Conservation (phyloP, 2,888 invertebrate species). For the Orchestes rusci region DNA sequence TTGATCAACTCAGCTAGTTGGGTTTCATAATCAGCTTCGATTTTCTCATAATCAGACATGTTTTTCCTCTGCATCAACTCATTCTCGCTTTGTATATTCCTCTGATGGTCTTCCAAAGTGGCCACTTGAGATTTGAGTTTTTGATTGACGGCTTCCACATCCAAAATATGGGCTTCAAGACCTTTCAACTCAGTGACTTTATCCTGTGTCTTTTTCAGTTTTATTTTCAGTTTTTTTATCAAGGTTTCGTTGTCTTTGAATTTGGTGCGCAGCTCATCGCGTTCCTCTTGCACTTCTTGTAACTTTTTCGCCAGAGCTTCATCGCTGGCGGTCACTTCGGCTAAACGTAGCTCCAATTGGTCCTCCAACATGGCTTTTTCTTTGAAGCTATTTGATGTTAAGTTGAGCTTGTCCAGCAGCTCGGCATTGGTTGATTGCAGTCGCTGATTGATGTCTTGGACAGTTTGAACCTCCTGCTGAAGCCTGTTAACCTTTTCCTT, state of each 20-base stretch:
- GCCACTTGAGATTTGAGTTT: constrained; percentile 47
- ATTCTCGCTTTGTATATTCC: constrained; percentile 41
- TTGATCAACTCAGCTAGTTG: constrained; percentile 39
- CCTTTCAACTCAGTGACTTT: constrained; percentile 30
- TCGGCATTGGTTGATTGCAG: constrained; percentile 56
- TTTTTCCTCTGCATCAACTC: constrained; percentile 43
- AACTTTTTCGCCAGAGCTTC: constrained; percentile 55
- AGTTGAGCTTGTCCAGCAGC: constrained; percentile 53
- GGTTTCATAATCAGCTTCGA: constrained; percentile 47
- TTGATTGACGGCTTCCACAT: constrained; percentile 46
- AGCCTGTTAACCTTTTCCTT: constrained; percentile 57
- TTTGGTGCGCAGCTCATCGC: constrained; percentile 30
- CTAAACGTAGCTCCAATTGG: constrained; percentile 55
- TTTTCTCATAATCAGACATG: constrained; percentile 45
- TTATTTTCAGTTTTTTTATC: constrained; percentile 30
- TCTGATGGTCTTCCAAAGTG: constrained; percentile 46
- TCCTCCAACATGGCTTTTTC: constrained; percentile 58
- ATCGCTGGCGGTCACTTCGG: constrained; percentile 55
- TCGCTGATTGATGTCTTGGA: constrained; percentile 55
- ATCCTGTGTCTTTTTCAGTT: constrained; percentile 31
- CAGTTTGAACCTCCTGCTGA: constrained; percentile 56
- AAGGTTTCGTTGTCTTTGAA: constrained; percentile 28
- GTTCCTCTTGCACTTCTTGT: constrained; percentile 44
- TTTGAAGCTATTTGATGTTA: constrained; percentile 46
- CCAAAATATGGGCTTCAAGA: constrained; percentile 25